phyloP scores from a whole-genome alignment of 2,888 invertebrate species.

The Agriotes lineatus region DNA sequence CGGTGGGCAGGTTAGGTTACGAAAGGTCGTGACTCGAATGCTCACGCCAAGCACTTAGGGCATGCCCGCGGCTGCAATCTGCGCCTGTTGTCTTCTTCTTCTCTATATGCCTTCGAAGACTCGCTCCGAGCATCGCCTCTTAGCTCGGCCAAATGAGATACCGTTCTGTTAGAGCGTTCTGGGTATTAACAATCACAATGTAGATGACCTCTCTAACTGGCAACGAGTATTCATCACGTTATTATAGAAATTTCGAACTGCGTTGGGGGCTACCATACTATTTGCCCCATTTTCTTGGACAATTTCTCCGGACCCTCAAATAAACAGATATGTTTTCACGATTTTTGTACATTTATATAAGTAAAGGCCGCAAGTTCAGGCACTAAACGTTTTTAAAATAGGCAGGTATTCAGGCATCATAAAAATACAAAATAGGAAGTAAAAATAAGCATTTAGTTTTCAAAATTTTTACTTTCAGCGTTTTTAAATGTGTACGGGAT shows the following conservation, averaged over 20 bases:
- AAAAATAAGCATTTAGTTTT: too few species aligned
- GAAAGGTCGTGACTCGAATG: conserved; percentile 57
- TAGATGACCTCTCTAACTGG: conserved; percentile 29
- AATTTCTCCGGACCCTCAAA: too few species aligned
- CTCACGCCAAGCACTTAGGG: conserved; percentile 52
- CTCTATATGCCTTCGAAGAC: conserved; percentile 38
- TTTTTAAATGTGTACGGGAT: too few species aligned
- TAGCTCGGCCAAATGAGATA: conserved; percentile 36
- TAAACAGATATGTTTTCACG: too few species aligned
- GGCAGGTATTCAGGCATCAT: too few species aligned
- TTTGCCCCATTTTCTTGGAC: too few species aligned
- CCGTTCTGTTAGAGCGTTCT: conserved; percentile 35
- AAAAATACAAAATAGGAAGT: too few species aligned
- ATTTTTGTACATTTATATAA: too few species aligned
- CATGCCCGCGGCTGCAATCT: conserved; percentile 46
- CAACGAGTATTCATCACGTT: conserved; percentile 3
- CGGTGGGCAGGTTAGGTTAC: conserved; percentile 55
- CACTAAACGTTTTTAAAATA: too few species aligned
- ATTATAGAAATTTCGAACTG: not conserved
- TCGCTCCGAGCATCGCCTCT: conserved; percentile 33
- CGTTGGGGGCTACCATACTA: too few species aligned
- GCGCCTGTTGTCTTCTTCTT: conserved; percentile 40
- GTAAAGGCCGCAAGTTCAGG: too few species aligned
- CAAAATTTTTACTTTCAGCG: too few species aligned
- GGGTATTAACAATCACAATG: conserved; percentile 34